These are phyloP conservation scores for Lacerta agilis DNA, from an alignment of 2,797 vertebrate species.

Conservation along the genomic window DNA sequence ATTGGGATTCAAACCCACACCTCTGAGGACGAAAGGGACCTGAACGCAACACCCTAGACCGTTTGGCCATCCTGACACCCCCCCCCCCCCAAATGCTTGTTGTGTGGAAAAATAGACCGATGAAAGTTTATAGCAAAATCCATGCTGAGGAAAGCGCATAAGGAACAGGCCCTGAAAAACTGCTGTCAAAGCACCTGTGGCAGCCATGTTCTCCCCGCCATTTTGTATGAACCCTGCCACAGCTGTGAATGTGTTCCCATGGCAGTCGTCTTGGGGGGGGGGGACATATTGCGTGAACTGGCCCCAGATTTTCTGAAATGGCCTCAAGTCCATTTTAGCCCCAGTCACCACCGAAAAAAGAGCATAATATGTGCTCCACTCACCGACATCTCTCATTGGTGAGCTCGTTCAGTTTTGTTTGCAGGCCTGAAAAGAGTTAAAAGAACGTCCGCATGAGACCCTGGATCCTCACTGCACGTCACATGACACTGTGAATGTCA, in stretches of 20 bases:
- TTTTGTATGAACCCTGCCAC: neutral
- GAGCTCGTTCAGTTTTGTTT: conserved; percentile 89
- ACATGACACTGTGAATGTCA: neutral
- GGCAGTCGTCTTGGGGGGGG: too few species aligned
- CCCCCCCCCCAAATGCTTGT: too few species aligned
- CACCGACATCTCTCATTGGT: conserved; percentile 93
- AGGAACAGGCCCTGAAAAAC: neutral
- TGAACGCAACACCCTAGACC: too few species aligned
- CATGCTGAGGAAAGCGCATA: neutral
- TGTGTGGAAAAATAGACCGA: neutral
- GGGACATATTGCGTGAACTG: too few species aligned
- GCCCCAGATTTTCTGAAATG: too few species aligned
- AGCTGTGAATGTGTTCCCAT: neutral
- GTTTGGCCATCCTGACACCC: too few species aligned
- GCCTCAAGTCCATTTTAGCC: neutral
- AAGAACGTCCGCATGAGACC: neutral
- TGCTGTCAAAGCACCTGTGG: neutral
- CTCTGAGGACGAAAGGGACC: too few species aligned
- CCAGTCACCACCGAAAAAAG: neutral
- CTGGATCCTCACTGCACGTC: neutral
- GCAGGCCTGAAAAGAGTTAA: conserved; percentile 81
- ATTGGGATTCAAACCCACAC: too few species aligned
- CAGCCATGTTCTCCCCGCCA: too few species aligned
- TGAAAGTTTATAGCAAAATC: neutral
- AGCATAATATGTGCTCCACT: conserved; percentile 62